Evolutionary conservation across 2,113 vertebrate species (phyloP).

Genomic region (Ursus arctos): DNA sequence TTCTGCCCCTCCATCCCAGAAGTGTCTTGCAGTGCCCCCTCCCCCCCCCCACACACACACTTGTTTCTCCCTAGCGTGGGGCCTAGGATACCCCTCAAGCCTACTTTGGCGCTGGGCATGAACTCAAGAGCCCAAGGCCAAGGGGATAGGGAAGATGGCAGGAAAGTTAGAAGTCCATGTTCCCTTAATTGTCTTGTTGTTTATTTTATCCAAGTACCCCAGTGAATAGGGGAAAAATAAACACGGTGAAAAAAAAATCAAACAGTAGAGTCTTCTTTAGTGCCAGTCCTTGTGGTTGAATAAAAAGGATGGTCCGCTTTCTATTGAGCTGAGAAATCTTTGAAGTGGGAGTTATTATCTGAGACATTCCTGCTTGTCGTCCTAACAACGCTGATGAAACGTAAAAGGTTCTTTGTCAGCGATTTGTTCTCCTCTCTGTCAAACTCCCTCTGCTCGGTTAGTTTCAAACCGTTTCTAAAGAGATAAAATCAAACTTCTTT

Average conservation of each 20-base stretch:
- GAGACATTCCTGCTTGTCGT: slow-evolving; percentile 97
- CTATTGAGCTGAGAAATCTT: slow-evolving; percentile 97
- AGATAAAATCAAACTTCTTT: slow-evolving; percentile 90
- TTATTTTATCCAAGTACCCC: slow-evolving; percentile 94
- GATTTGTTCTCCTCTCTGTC: slow-evolving; percentile 97
- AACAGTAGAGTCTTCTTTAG: slow-evolving; percentile 95
- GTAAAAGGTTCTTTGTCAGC: slow-evolving; percentile 97
- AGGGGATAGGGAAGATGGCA: slow-evolving; percentile 85
- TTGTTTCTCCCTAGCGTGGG: not conserved
- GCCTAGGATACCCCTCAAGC: not conserved
- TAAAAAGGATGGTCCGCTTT: slow-evolving; percentile 96
- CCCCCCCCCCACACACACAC: not conserved
- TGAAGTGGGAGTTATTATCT: slow-evolving; percentile 99
- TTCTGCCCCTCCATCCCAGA: not conserved
- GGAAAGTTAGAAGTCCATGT: slow-evolving; percentile 92
- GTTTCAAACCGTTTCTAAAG: slow-evolving; percentile 93
- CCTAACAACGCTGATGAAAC: slow-evolving; percentile 99
- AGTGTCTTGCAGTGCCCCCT: not conserved
- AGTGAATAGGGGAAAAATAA: slow-evolving; percentile 94
- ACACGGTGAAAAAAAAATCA: slow-evolving; percentile 90
- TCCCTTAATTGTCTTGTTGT: slow-evolving; percentile 97
- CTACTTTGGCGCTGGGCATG: slow-evolving; percentile 28
- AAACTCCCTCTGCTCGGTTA: slow-evolving; percentile 89
- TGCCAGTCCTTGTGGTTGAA: slow-evolving; percentile 94
- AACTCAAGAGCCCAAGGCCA: slow-evolving; percentile 79